Evolutionary conservation across 1,140 invertebrate species (phyloP).

Genomic region (Diachasmimorpha longicaudata): DNA sequence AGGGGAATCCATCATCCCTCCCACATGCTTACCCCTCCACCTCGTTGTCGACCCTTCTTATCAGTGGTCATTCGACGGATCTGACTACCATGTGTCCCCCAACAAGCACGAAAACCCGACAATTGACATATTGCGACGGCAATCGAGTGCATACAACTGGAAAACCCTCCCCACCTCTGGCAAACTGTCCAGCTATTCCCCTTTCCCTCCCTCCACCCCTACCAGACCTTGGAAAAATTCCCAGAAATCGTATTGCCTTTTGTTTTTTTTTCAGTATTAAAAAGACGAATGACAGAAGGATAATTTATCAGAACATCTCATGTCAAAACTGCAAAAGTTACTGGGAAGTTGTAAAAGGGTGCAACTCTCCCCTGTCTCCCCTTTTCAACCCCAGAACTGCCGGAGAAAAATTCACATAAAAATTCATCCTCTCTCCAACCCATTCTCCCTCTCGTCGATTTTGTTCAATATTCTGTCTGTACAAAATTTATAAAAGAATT

Average conservation of each 20-base stretch:
- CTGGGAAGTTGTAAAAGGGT: neutral
- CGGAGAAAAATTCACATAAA: too few species aligned
- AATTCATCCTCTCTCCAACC: too few species aligned
- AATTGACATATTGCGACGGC: neutral
- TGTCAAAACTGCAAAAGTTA: neutral
- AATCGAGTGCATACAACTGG: neutral
- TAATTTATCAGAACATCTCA: neutral
- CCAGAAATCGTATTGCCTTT: too few species aligned
- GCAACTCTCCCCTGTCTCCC: too few species aligned
- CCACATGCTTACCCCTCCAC: too few species aligned
- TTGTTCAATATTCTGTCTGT: too few species aligned
- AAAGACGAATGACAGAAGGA: neutral
- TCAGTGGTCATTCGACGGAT: neutral
- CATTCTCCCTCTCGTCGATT: too few species aligned
- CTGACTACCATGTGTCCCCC: neutral
- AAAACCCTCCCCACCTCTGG: neutral
- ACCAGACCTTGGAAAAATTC: too few species aligned
- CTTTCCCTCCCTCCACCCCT: neutral
- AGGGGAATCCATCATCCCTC: too few species aligned
- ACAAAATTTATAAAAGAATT: too few species aligned
- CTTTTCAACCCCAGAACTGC: too few species aligned
- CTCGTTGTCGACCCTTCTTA: neutral
- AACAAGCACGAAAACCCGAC: neutral
- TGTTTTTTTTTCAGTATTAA: neutral
- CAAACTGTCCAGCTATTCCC: neutral